These are phyloP conservation scores for Rhincodon typus DNA, from an alignment of 2,797 vertebrate genomes.

Conservation along the genomic window DNA sequence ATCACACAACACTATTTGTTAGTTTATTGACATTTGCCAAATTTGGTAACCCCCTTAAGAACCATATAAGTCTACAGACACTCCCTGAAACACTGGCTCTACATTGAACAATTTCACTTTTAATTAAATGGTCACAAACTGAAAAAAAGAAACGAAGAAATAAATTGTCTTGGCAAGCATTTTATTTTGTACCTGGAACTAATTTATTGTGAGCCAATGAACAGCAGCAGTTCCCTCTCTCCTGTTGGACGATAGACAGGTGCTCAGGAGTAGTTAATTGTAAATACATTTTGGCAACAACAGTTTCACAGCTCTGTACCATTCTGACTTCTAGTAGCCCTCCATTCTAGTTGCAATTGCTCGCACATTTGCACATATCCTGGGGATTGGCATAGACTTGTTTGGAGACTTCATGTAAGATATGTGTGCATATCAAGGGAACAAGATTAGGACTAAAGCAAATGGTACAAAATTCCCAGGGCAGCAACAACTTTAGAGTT, in stretches of 20 bases:
- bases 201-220: background rate
- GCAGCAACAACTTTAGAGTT: background rate
- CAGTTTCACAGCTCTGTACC: background rate
- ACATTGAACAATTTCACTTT: background rate
- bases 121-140: background rate
- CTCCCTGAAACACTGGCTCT: background rate
- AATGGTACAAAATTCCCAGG: background rate
- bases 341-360: background rate
- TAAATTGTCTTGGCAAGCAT: background rate
- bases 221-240: background rate
- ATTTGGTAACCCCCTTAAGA: background rate
- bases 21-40: background rate
- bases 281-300: background rate
- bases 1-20: background rate
- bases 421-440: too few relatives aligned
- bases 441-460: background rate
- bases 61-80: background rate
- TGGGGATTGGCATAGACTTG: background rate
- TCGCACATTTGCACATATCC: background rate
- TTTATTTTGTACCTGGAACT: background rate
- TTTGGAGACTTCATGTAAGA: background rate
- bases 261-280: background rate
- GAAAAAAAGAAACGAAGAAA: background rate
- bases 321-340: background rate
- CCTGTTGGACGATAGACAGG: background rate